A percentile compares a stretch with the other conserved stretches of the same genome.
Evolutionary conservation across 2,797 vertebrate species (phyloP).

Genomic region (Jordanella pulchra): DNA sequence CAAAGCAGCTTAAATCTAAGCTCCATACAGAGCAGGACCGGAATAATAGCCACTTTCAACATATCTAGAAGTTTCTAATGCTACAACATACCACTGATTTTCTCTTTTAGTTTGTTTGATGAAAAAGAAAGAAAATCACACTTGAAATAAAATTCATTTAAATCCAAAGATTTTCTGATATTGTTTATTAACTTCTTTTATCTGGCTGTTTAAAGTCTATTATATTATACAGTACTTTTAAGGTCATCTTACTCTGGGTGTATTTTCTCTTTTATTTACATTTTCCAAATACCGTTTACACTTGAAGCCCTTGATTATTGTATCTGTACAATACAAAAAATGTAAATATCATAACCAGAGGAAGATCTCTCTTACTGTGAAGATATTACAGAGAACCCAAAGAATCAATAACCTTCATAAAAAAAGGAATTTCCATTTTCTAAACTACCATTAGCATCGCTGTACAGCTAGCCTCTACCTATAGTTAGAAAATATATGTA

Average conservation of each 20-base stretch:
- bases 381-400: background rate
- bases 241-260: conserved; percentile 23
- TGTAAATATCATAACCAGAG: background rate
- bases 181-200: conserved; percentile 26
- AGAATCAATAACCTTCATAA: background rate
- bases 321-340: background rate
- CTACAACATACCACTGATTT: conserved; percentile 12
- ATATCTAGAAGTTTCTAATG: background rate
- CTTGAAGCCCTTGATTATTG: background rate
- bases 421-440: background rate
- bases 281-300: background rate
- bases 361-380: background rate
- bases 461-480: background rate
- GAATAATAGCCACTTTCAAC: background rate
- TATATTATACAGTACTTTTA: conserved; percentile 23
- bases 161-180: conserved; percentile 16
- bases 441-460: background rate
- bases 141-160: conserved; percentile 41
- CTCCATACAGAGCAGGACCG: too few species aligned
- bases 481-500: background rate
- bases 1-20: background rate
- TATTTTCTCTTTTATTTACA: background rate
- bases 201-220: conserved; percentile 12
- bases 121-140: conserved; percentile 12
- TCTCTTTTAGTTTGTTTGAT: background rate